phyloP scores from a whole-genome alignment of 1,140 invertebrate genomes.

The Alviniconcha marisindica region DNA sequence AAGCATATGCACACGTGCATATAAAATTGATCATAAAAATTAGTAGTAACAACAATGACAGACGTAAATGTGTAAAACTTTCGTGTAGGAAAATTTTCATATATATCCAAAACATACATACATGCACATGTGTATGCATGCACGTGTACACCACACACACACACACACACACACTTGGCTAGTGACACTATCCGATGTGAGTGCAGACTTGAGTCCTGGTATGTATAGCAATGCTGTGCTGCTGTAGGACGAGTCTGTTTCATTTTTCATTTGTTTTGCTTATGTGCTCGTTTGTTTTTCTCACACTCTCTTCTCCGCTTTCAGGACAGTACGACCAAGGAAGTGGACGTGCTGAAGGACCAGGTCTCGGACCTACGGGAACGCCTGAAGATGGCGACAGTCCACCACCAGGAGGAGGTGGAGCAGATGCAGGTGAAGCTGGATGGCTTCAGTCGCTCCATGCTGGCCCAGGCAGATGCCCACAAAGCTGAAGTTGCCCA shows the following conservation, averaged over 20 bases:
- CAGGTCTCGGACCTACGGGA: conserved; percentile 73
- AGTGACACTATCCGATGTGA: too few species aligned
- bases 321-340: conserved; percentile 52
- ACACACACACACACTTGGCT: neutral
- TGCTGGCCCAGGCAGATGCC: conserved; percentile 72
- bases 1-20: too few species aligned
- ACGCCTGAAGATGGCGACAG: conserved; percentile 54
- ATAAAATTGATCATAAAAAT: too few species aligned
- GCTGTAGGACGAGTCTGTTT: too few species aligned
- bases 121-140: neutral
- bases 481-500: conserved; percentile 78
- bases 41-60: too few species aligned
- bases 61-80: too few species aligned
- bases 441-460: conserved; percentile 64
- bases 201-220: too few species aligned
- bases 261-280: too few species aligned
- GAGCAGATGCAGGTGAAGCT: conserved; percentile 64
- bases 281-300: too few species aligned
- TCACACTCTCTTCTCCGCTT: neutral
- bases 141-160: neutral
- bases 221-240: too few species aligned
- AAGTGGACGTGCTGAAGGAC: conserved; percentile 70
- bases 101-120: neutral
- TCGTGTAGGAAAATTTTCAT: too few species aligned
- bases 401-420: conserved; percentile 79